Evolutionary conservation across 1,140 invertebrate species (phyloP), one percentile per base, ranked within the genome.

Genomic region (Trichoplusia ni): DNA sequence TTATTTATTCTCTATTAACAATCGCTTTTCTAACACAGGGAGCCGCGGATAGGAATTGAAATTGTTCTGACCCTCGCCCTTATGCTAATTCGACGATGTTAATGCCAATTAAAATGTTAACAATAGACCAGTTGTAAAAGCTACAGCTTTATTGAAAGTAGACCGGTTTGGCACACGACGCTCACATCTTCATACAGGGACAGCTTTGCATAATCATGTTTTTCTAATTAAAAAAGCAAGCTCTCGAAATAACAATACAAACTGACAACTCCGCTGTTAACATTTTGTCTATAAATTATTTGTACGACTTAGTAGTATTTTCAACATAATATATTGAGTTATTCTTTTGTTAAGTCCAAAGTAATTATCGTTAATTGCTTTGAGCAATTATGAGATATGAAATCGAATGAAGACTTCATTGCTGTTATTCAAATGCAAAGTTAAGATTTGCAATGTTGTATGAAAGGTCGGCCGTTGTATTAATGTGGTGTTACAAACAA

Each of bases 71-170:
- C 79, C 77, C 61, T 73, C 53, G 25, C 58, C 51, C 58, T 66
- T 67, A 74, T 72, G 68, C 37, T 60, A 74, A 67, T 69, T 42
- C 51, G 44, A 8, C 19, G 44, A 73, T 77, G 69, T 67, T 78
- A 77, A 81, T 84, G 73, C 74, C 73, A 89, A 89, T 89, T 86
- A 89, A 84, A 86, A 84, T 82, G 84, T 82, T 86, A 81, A 89
- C 84, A 89, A 86, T 83, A 81, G 77, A 8, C 27, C 47, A 16
- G 53, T 40, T 40, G 31, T 65, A 75, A 77, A 73, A 71, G 67
- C 59, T 51, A 74, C 69, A 62, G 75, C 69, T 82, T 70, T 73
- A 81, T 85, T 77, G 67, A 79, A 75, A 66, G 49, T 40, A 54
- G 65, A 88, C 85, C 79, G 77, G 84, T 89, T 89, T 81, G 75